Conservation (phyloP, 2,888 invertebrate genomes). For the Julus scanicus region DNA sequence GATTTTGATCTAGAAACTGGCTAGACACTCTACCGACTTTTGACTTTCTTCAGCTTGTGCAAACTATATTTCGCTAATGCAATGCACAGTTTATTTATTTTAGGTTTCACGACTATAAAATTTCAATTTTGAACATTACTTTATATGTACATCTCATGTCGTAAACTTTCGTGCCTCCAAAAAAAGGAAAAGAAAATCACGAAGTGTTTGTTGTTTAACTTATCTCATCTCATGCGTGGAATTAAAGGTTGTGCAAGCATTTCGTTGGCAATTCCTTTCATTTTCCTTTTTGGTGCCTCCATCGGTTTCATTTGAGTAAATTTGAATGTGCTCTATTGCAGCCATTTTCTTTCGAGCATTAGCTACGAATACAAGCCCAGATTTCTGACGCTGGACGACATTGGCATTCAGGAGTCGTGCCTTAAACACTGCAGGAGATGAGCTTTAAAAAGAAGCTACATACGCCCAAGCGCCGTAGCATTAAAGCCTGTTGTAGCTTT, state of each 20-base stretch:
- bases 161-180: background rate
- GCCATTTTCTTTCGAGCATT: background rate
- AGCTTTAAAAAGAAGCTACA: background rate
- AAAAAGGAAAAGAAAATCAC: background rate
- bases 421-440: conserved; percentile 21
- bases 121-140: background rate
- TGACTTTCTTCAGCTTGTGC: too few relatives aligned
- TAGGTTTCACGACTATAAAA: background rate
- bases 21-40: too few relatives aligned
- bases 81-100: background rate
- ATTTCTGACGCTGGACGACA: conserved; percentile 13
- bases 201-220: background rate
- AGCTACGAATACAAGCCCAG: background rate
- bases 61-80: background rate
- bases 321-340: background rate
- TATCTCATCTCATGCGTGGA: background rate
- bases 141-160: background rate
- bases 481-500: conserved; percentile 40
- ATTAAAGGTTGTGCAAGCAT: background rate
- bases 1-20: too few relatives aligned
- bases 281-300: background rate
- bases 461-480: background rate
- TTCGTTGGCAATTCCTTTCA: background rate
- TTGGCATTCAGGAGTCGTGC: background rate
- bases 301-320: conserved; percentile 17